phyloP scores from a whole-genome alignment of 2,797 vertebrate genomes.

The Chlorospingus flavigularis region DNA sequence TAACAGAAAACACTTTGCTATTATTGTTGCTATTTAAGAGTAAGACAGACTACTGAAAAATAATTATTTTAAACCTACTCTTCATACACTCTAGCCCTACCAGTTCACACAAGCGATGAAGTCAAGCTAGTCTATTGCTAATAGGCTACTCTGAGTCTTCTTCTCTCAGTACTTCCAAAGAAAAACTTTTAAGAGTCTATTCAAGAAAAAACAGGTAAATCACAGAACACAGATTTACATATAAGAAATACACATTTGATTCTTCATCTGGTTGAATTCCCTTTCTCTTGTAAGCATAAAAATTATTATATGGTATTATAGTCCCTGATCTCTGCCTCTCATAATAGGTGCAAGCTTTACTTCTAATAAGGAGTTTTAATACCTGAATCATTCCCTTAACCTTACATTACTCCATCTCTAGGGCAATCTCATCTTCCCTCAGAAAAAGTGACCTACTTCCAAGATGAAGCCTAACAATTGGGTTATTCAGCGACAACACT shows the following conservation, averaged over 20 bases:
- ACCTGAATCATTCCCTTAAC: background rate
- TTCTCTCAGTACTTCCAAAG: background rate
- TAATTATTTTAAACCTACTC: background rate
- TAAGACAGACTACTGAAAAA: background rate
- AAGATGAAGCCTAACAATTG: background rate
- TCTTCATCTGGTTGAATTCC: background rate
- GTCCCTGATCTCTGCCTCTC: background rate
- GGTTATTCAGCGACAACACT: background rate
- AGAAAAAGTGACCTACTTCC: slow-evolving; percentile 27
- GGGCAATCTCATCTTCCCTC: background rate
- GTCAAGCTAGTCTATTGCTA: background rate
- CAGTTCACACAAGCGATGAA: background rate
- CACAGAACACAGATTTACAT: background rate
- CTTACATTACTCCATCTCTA: background rate
- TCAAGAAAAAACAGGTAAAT: background rate
- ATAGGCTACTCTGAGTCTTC: background rate
- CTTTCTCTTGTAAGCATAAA: background rate
- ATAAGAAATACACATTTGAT: background rate
- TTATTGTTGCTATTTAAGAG: background rate
- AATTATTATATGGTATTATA: background rate
- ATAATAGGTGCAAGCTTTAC: background rate
- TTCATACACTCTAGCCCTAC: background rate
- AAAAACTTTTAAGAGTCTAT: background rate
- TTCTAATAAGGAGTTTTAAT: background rate
- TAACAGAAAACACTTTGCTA: background rate